Evolutionary conservation across 2,888 invertebrate species (phyloP), one percentile per base, ranked within the genome.

Genomic region (Vannuccia rotundouncinata): DNA sequence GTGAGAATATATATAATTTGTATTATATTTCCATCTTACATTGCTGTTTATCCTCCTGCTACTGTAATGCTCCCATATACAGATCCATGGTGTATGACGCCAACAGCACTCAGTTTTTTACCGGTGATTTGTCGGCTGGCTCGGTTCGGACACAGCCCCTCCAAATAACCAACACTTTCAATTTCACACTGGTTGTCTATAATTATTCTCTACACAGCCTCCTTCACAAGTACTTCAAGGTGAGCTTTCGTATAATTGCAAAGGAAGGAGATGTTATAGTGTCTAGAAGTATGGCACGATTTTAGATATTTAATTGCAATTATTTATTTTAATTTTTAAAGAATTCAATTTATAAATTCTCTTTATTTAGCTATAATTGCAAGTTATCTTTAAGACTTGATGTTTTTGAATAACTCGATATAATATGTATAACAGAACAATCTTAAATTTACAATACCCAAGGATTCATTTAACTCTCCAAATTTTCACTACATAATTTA

Each of bases 141-240:
- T 84, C 84, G 80, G 86, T 87, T 82, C 82, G 84, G 66, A 85
- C 84, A 27, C 85, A 92, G 81, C 66, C 66, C 5, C 25, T 92
- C 83, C 89, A 90, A 78, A 90, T 93, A 81, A 91, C 91, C 79
- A 94, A 94, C 88, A 91, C 91, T 84, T 93, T 93, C 87, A 90
- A 91, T 84, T 90, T 91, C 83, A 91, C 93, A 5, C 87, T 94
- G 81, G 92, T 92, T 82, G 89, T 94, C 82, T 91, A 91, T 82
- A 92, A 93, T 86, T 90, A 92, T 73, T 91, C 91, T 5, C 88
- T 93, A 83, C 90, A 91, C 1, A 86, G 89, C 25, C 91, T 91
- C 81, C 91, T 91, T 77, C 89, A 89, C 82, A 88, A 89, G 81
- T 90, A 90, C 86, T 92, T 92, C 89, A 89, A 90, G 86, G 91